phyloP scores from a whole-genome alignment of 37 sponge, comb jelly and placozoan genomes.

The Diacarnus erythraeanus region DNA sequence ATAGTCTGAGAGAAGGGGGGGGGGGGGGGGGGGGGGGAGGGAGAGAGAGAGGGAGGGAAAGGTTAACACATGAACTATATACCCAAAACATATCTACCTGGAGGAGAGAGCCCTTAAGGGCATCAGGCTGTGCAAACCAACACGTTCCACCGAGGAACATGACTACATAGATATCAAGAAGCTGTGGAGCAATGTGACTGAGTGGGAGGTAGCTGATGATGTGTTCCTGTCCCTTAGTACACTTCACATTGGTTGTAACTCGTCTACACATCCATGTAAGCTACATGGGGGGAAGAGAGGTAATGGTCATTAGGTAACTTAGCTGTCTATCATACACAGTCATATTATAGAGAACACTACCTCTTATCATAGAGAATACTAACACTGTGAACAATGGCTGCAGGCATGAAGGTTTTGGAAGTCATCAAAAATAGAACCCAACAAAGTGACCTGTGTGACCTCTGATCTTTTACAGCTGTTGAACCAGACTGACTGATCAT shows the following conservation, averaged over 20 bases:
- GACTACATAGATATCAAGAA: slow-evolving; percentile 70
- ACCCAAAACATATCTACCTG: neutral
- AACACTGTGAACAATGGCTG: too few relatives aligned
- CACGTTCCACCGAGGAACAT: slow-evolving; percentile 56
- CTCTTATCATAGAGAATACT: too few relatives aligned
- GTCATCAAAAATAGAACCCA: too few relatives aligned
- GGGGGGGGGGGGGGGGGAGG: neutral
- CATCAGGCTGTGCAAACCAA: slow-evolving; percentile 93
- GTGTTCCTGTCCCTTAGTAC: slow-evolving; percentile 56
- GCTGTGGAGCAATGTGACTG: slow-evolving; percentile 81
- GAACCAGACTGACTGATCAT: too few relatives aligned
- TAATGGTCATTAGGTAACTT: too few relatives aligned
- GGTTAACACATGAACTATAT: neutral
- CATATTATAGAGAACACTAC: too few relatives aligned
- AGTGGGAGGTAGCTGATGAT: slow-evolving; percentile 86
- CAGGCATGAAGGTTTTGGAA: too few relatives aligned
- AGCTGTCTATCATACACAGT: too few relatives aligned
- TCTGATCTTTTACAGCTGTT: too few relatives aligned
- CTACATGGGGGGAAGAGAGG: too few relatives aligned
- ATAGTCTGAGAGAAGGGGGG: slow-evolving; percentile 48
- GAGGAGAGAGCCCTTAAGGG: slow-evolving; percentile 88
- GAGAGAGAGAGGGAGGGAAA: neutral
- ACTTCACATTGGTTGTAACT: slow-evolving; percentile 16
- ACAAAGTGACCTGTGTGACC: too few relatives aligned
- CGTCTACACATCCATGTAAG: slow-evolving; percentile 64